Conservation (phyloP, 2,113 vertebrate species). For the Hypomesus transpacificus region DNA sequence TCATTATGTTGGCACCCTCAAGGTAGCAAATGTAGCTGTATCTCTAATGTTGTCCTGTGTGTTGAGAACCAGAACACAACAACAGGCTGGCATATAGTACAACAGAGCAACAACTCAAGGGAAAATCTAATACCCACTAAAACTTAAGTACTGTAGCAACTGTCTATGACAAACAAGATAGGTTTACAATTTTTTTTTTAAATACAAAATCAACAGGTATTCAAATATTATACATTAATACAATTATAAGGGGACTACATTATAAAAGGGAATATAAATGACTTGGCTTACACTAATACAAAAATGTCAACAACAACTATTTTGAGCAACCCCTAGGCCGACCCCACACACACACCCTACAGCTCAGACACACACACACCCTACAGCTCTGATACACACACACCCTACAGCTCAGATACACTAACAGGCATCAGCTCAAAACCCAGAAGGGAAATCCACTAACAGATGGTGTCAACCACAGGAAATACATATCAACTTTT, state of each 20-base stretch:
- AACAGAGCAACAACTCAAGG: neutral
- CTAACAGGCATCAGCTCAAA: neutral
- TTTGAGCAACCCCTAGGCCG: neutral
- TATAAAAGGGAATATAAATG: too few species aligned
- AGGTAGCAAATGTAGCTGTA: constrained; percentile 1
- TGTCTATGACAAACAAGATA: too few species aligned
- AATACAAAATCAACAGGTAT: too few species aligned
- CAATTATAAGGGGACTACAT: too few species aligned
- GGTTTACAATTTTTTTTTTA: too few species aligned
- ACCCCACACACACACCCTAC: neutral
- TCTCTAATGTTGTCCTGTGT: neutral
- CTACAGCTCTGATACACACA: neutral
- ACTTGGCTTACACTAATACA: neutral
- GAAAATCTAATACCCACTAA: neutral
- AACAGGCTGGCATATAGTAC: neutral
- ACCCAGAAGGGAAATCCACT: constrained; percentile 3
- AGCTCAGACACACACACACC: neutral
- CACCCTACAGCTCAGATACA: neutral
- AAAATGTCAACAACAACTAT: neutral
- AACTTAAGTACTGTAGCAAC: too few species aligned
- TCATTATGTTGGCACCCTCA: neutral
- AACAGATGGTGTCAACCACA: constrained; percentile 1
- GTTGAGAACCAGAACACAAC: constrained; percentile 1
- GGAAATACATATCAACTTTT: constrained; percentile 13
- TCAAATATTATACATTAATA: too few species aligned